Conservation (phyloP, 2,113 vertebrate species). For the Erythrocebus patas region DNA sequence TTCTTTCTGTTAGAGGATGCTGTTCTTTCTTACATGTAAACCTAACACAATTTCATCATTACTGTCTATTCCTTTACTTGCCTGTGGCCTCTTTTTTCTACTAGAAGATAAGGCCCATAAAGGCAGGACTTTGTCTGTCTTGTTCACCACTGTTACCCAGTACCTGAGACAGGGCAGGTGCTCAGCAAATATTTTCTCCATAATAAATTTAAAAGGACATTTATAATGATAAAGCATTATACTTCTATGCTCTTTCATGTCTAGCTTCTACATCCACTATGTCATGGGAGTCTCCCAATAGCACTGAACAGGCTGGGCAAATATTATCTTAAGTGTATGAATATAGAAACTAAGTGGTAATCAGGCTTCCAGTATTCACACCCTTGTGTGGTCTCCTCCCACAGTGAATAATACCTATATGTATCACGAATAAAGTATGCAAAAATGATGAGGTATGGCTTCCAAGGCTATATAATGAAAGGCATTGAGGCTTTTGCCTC, state of each 20-base stretch:
- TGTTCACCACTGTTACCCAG: background rate
- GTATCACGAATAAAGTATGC: background rate
- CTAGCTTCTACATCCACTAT: background rate
- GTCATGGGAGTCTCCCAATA: background rate
- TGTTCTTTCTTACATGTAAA: background rate
- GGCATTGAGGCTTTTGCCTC: background rate
- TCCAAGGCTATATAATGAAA: background rate
- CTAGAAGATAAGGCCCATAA: background rate
- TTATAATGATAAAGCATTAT: background rate
- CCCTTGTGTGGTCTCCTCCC: background rate
- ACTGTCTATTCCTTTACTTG: background rate
- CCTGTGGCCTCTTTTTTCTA: background rate
- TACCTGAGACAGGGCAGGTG: background rate
- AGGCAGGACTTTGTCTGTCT: background rate
- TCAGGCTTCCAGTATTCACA: no score
- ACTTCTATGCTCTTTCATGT: background rate
- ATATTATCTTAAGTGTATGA: background rate
- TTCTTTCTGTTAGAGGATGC: background rate
- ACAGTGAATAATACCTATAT: background rate
- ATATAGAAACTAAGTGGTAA: background rate
- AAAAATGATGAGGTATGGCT: background rate
- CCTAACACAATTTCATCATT: background rate
- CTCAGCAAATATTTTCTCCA: background rate
- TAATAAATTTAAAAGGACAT: background rate
- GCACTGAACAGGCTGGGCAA: background rate